Percentiles rank a stretch among this genome's conserved stretches.
Evolutionary conservation across 1,140 invertebrate genomes (phyloP).

Genomic region (Hylaeus anthracinus): DNA sequence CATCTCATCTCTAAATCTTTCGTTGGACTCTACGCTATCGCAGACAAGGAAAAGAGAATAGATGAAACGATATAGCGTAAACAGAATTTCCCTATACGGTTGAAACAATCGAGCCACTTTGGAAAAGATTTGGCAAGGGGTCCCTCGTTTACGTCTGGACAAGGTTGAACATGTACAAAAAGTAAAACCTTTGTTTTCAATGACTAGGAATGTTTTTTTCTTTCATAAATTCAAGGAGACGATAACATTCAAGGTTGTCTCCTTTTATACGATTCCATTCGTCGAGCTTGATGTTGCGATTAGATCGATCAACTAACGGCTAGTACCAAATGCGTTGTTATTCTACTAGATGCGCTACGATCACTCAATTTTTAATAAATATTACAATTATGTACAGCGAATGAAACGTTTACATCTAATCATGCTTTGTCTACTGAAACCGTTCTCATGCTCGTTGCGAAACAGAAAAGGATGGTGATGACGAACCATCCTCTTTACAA

Average conservation of each 20-base stretch:
- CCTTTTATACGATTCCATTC: not conserved
- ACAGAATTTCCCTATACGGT: constrained; percentile 61
- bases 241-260: constrained; percentile 43
- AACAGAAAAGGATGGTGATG: no score
- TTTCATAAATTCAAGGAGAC: constrained; percentile 46
- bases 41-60: constrained; percentile 62
- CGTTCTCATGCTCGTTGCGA: constrained; percentile 25
- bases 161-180: constrained; percentile 63
- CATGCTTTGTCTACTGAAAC: constrained; percentile 36
- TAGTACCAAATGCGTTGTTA: constrained; percentile 60
- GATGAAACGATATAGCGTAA: constrained; percentile 69
- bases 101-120: constrained; percentile 69
- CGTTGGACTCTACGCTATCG: not conserved
- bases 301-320: constrained; percentile 61
- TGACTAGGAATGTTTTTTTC: constrained; percentile 75
- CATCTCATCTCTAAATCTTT: no score
- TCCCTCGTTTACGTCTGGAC: constrained; percentile 46
- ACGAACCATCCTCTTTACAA: not conserved
- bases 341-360: constrained; percentile 64
- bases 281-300: constrained; percentile 46
- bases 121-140: constrained; percentile 76
- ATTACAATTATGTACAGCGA: constrained; percentile 80
- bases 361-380: constrained; percentile 74
- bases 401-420: constrained; percentile 50
- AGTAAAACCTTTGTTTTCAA: constrained; percentile 63